These are phyloP conservation scores for Salvator merianae DNA, from an alignment of 2,113 vertebrate genomes.

Conservation along the genomic window DNA sequence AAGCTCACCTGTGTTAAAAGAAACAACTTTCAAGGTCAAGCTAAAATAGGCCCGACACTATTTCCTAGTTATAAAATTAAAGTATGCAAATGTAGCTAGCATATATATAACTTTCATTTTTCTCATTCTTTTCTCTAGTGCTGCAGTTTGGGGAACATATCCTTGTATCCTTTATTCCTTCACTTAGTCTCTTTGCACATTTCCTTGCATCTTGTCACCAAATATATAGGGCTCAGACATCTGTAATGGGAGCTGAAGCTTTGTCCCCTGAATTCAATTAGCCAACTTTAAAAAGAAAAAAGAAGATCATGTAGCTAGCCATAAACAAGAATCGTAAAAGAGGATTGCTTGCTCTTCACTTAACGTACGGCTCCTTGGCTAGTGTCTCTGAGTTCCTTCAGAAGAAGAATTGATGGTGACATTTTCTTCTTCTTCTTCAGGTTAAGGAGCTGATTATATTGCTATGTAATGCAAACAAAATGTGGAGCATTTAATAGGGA, in stretches of 20 bases:
- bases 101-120: constrained; percentile 24
- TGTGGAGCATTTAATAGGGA: not conserved
- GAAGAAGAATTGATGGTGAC: not conserved
- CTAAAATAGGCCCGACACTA: not conserved
- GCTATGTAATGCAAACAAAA: not conserved
- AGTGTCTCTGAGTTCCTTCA: not conserved
- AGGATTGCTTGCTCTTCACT: constrained; percentile 30
- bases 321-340: constrained; percentile 27
- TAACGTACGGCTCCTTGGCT: not conserved
- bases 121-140: constrained; percentile 47
- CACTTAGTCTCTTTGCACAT: constrained; percentile 39
- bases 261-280: constrained; percentile 32
- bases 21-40: constrained; percentile 35
- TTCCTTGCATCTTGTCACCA: constrained; percentile 50
- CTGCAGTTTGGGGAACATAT: constrained; percentile 19
- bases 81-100: constrained; percentile 18
- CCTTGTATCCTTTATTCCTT: constrained; percentile 41
- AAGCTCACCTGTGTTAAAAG: not conserved
- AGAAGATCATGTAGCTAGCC: not conserved
- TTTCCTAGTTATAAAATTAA: constrained; percentile 23
- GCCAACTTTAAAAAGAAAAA: constrained; percentile 22
- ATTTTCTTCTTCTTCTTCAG: not conserved
- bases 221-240: constrained; percentile 35
- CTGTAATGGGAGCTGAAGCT: constrained; percentile 41
- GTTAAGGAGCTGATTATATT: not conserved